Base-by-base conservation (phyloP, 2,113 vertebrate species). In the Onychorhynchus coronatus region DNA sequence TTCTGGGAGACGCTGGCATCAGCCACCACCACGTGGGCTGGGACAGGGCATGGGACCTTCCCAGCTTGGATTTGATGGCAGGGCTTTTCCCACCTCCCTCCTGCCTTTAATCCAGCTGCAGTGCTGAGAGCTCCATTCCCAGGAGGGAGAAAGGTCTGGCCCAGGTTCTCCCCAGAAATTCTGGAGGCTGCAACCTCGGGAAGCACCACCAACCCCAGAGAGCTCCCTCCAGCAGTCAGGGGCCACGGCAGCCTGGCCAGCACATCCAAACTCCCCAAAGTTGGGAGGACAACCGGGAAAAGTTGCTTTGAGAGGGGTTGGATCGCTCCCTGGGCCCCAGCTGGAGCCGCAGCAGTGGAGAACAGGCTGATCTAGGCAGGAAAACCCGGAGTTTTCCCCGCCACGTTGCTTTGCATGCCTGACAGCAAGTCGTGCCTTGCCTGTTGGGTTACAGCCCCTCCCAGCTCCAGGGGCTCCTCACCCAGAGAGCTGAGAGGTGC, bases 371-470 rank as follows among this genome's bases (percentile, higher is more conserved):
- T 91, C 58, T 62, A 61, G 89, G 95, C 91, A 96, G 94, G 95
- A 92, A 93, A 94, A 65, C 94, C 84, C 5, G 1, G 87, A 65
- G 91, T 50, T 70, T 58, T 79, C 85, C 88, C 85, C 41, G 15
- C 25, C 49, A 30, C 39, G 18, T 58, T 85, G 91, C 93, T 96
- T 93, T 96, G 94, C 96, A 96, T 95, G 95, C 91, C 96, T 96
- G 93, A 94, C 94, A 96, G 94, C 96, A 96, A 95, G 94, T 96
- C 27, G 55, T 88, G 91, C 96, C 94, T 96, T 95, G 94, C 47
- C 95, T 95, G 94, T 2, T 39, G 72, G 85, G 78, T 53, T 88
- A 24, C 7, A 4, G 91, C 93, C 76, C 92, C 95, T 96, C 96
- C 93, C 95, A 93, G 85, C 88, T 94, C 87, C 11, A 19, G 75